These are phyloP conservation scores for Haliclona indistincta DNA, from an alignment of 37 sponge, comb jelly and placozoan species.

Conservation along the genomic window DNA sequence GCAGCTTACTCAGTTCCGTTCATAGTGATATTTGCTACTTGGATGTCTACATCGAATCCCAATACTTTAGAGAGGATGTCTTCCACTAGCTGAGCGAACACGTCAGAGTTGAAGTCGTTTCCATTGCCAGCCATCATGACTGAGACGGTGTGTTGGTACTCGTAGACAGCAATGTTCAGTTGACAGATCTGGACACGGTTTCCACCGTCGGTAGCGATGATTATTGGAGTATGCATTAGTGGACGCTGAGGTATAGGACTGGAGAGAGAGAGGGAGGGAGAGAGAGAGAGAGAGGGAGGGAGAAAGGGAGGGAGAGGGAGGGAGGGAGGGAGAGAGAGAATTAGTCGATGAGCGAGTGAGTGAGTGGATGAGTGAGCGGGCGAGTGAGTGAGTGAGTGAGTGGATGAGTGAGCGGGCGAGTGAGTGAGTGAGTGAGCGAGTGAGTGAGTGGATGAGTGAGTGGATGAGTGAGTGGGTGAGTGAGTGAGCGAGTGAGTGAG, in stretches of 20 bases:
- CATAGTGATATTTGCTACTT: no score
- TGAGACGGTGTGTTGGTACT: conserved; percentile 23
- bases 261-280: conserved; percentile 4
- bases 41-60: no score
- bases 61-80: no score
- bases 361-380: not conserved
- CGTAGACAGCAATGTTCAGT: conserved; percentile 20
- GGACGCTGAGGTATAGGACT: not conserved
- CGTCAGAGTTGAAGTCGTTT: conserved; percentile 2
- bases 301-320: not conserved
- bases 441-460: no score
- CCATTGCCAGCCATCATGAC: conserved; percentile 2
- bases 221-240: not conserved
- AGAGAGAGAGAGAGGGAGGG: no score
- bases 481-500: no score
- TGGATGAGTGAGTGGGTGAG: no score
- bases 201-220: conserved; percentile 1
- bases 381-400: no score
- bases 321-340: not conserved
- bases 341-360: not conserved
- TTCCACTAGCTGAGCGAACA: conserved; percentile 27
- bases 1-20: no score
- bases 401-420: no score
- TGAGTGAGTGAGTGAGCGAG: no score
- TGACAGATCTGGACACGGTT: not conserved